Percentiles rank a stretch among this genome's conserved stretches.
Conservation (phyloP, 2,113 vertebrate species). For the Sylvicapra grimmia region DNA sequence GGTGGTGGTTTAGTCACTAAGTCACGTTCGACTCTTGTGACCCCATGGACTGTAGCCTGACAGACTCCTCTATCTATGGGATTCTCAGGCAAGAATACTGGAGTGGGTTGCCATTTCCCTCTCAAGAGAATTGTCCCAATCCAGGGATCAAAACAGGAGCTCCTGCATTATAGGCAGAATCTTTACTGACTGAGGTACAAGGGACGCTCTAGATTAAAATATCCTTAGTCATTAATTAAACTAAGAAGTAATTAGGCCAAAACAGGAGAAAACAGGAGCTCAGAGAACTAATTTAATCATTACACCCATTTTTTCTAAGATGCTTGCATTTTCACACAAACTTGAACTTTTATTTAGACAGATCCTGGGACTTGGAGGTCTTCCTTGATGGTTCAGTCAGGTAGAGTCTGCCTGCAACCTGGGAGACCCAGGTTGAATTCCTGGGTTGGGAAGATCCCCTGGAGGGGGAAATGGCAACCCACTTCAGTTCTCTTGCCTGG, state of each 20-base stretch:
- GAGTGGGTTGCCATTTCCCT: background rate
- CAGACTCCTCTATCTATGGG: background rate
- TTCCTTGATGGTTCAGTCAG: accelerated
- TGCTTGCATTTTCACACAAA: background rate
- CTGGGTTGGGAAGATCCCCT: background rate
- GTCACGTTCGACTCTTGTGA: background rate
- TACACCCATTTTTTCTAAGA: background rate
- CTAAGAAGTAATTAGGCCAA: background rate
- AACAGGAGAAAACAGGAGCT: background rate
- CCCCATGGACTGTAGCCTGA: background rate
- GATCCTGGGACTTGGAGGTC: background rate
- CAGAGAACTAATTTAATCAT: background rate
- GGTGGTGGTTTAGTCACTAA: background rate
- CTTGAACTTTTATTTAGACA: background rate
- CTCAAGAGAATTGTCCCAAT: background rate
- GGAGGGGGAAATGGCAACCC: background rate
- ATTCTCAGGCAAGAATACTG: background rate
- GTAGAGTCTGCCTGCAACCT: background rate
- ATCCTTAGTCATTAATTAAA: background rate
- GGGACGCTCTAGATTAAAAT: background rate
- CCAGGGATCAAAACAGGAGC: background rate
- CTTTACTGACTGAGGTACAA: background rate
- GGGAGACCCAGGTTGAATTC: background rate
- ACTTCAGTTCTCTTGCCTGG: background rate
- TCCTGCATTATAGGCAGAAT: background rate